A percentile compares a stretch with the other conserved stretches of the same genome.
Conservation (phyloP, 2,797 vertebrate species). For the Orestias chungarensis region DNA sequence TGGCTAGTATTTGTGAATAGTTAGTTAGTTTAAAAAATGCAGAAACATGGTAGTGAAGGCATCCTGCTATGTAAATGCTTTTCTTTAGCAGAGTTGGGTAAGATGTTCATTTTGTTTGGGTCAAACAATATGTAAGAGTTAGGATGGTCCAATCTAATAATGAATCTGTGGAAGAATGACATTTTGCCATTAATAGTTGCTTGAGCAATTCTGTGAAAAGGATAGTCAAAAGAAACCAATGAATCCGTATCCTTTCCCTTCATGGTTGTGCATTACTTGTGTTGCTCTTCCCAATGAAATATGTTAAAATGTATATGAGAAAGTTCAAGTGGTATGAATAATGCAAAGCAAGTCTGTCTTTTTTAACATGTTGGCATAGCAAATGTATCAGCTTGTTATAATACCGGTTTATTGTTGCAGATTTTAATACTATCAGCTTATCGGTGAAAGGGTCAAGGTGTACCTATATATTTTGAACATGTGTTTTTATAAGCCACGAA, state of each 20-base stretch:
- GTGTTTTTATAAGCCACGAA: slow-evolving; percentile 52
- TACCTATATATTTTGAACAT: slow-evolving; percentile 4
- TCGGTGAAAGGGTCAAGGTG: neutral
- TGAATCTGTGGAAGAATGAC: neutral
- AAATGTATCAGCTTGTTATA: neutral
- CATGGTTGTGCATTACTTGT: neutral
- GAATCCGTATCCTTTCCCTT: neutral
- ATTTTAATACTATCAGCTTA: neutral
- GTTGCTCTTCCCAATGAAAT: neutral
- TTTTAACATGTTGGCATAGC: neutral
- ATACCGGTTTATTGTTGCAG: neutral
- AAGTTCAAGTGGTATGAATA: neutral
- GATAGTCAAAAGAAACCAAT: neutral
- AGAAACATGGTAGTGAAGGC: neutral
- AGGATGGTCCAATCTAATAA: neutral
- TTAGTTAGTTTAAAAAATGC: neutral
- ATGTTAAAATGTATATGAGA: neutral
- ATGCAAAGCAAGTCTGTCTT: neutral
- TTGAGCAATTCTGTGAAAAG: neutral
- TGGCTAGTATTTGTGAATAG: neutral
- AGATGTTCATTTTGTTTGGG: neutral
- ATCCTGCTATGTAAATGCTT: neutral
- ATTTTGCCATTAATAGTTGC: neutral
- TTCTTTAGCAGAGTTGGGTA: neutral
- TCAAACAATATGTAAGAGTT: neutral